Evolutionary conservation across 2,113 vertebrate genomes (phyloP), one percentile per base, ranked within the genome.

Genomic region (Pardalotus punctatus): DNA sequence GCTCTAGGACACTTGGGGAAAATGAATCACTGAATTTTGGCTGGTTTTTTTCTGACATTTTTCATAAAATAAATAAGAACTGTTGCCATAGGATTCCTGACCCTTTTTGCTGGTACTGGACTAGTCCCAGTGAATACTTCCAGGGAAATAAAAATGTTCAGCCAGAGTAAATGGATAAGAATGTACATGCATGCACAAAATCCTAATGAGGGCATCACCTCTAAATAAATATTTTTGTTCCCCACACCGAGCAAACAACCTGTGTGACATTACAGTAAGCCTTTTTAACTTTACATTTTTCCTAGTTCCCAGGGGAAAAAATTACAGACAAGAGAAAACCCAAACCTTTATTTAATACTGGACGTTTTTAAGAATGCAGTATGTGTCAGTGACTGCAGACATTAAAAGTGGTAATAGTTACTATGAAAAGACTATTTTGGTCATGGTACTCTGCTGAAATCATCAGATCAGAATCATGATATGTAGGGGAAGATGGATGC

Each of bases 11-110:
- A 94, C 67, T 45, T 6, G n/a, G 71, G 67, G 56, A 88, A 88
- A 93, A 86, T 95, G 88, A 97, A 94, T 97, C 93, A 95, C 84
- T 95, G 42, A 64, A 84, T 86, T 92, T 60, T 64, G 73, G 92
- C 72, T 90, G 29, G 0, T 36, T 58, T 92, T 79, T 86, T 90
- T 25, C 88, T 92, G 83, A 92, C 28, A 72, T 40, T 29, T 88
- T 90, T 95, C 43, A 83, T 62, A 66, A 88, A 89, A 79, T 9
- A 77, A 90, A 38, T 48, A 85, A 82, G 67, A 94, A 33, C 47
- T 45, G 5, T 90, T 97, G 95, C 94, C 94, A 91, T 51, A 62
- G 58, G 85, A 90, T 92, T 86, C 62, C 78, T 95, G 81, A 96
- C 81, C 18, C 29, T 38, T 97, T 96, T 96, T 82, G 81, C 95